phyloP scores from a whole-genome alignment of 2,888 invertebrate species.

The Phengaris alcon region DNA sequence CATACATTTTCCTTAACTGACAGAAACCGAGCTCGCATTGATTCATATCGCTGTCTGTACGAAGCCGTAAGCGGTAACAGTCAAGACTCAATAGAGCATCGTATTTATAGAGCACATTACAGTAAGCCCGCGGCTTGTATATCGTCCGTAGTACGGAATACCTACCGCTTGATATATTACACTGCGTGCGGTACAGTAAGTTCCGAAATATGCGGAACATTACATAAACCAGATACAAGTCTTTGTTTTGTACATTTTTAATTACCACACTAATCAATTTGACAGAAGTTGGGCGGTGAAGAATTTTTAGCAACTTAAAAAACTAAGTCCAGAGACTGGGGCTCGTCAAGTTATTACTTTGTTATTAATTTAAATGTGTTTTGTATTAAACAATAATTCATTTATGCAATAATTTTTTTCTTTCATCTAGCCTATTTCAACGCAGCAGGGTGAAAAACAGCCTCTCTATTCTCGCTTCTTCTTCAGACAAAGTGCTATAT shows the following conservation, averaged over 20 bases:
- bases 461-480: too few species aligned
- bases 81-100: neutral
- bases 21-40: neutral
- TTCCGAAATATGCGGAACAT: neutral
- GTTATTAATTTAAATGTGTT: too few species aligned
- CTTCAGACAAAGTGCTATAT: too few species aligned
- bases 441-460: too few species aligned
- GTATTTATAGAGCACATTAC: slow-evolving; percentile 21
- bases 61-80: too few species aligned
- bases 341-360: too few species aligned
- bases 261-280: neutral
- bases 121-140: neutral
- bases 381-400: too few species aligned
- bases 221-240: slow-evolving; percentile 1
- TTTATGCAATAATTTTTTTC: too few species aligned
- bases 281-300: neutral
- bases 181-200: neutral
- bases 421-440: too few species aligned
- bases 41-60: too few species aligned
- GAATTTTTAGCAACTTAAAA: neutral
- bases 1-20: neutral
- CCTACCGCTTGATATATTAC: neutral
- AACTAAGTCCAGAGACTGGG: too few species aligned
- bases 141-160: neutral
- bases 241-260: neutral